These are phyloP conservation scores for Intellagama lesueurii DNA, from an alignment of 2,797 vertebrate species.

Conservation along the genomic window DNA sequence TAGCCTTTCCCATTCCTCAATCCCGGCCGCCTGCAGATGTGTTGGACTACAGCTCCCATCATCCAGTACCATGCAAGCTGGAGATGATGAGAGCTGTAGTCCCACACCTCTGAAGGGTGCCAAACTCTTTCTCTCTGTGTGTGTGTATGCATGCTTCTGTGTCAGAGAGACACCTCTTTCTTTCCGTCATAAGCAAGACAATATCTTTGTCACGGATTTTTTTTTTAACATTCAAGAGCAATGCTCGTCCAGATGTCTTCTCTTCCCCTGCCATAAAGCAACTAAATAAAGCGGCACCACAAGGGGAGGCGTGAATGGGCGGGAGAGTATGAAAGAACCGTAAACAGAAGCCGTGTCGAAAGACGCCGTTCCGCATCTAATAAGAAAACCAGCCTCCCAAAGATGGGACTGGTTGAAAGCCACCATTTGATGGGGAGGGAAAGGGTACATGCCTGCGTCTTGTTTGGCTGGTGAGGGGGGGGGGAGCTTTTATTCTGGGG, in stretches of 20 bases:
- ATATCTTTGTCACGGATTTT: background rate
- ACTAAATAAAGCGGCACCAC: background rate
- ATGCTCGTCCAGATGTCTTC: rapidly evolving
- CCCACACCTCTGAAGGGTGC: background rate
- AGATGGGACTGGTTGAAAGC: slow-evolving; percentile 14
- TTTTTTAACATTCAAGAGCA: rapidly evolving
- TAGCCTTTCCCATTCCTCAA: background rate
- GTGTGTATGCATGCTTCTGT: too few relatives aligned
- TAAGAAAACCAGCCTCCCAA: background rate
- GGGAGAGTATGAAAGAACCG: background rate
- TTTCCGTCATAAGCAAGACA: slow-evolving; percentile 20
- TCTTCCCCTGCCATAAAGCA: background rate
- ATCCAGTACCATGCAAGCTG: background rate
- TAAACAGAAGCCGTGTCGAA: rapidly evolving
- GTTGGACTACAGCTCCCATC: background rate
- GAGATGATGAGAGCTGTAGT: background rate
- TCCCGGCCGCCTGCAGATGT: background rate
- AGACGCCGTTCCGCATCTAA: background rate
- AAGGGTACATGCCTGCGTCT: background rate
- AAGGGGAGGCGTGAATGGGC: rapidly evolving
- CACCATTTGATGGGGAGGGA: background rate
- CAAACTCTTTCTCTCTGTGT: background rate
- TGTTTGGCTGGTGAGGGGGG: background rate
- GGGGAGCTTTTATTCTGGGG: slow-evolving; percentile 4
- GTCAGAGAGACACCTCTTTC: background rate